Evolutionary conservation across 2,888 invertebrate species (phyloP).

Genomic region (Cheilosia vulpina): DNA sequence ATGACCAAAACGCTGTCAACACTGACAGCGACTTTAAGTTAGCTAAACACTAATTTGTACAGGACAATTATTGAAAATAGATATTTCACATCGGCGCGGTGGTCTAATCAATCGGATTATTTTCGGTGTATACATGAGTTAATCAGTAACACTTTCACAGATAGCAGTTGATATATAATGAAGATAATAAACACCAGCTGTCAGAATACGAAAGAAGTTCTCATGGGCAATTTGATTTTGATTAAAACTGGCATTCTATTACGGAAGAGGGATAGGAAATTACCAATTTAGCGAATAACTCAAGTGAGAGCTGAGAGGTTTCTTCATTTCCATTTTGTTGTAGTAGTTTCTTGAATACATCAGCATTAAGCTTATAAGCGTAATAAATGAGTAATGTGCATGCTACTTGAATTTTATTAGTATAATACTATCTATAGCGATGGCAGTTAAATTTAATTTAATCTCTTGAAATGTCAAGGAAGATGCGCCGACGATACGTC

Average conservation of each 20-base stretch:
- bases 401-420: conserved; percentile 1
- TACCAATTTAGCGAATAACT: background rate
- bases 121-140: conserved; percentile 8
- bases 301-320: background rate
- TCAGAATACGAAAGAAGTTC: background rate
- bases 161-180: background rate
- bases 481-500: background rate
- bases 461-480: background rate
- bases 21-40: conserved; percentile 28
- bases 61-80: conserved; percentile 21
- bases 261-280: background rate
- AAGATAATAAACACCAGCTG: background rate
- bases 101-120: conserved; percentile 28
- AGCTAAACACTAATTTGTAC: conserved; percentile 26
- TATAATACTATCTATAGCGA: background rate
- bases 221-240: background rate
- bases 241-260: background rate
- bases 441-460: background rate
- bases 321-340: background rate
- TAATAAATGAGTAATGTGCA: conserved; percentile 10
- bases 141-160: conserved; percentile 22
- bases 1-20: conserved; percentile 15
- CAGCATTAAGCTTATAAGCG: background rate
- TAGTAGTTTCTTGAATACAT: too few species aligned
- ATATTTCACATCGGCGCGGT: background rate